Percentiles rank a stretch among this genome's conserved stretches.
Conservation (phyloP, 1,140 invertebrate species). For the Magallana angulata region DNA sequence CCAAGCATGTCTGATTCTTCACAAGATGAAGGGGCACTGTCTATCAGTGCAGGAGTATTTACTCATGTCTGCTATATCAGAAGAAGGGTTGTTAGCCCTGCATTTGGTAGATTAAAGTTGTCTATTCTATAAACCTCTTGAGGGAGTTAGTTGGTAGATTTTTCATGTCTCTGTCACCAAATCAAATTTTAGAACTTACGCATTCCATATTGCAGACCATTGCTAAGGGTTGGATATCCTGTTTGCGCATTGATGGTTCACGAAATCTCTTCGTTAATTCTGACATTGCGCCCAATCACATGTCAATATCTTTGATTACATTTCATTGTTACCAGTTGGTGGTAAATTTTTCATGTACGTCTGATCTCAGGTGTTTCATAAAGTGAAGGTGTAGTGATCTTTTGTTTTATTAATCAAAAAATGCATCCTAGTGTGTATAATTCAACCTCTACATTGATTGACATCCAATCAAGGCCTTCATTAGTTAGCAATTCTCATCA, state of each 20-base stretch:
- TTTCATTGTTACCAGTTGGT: conserved; percentile 9
- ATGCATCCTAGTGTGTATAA: conserved; percentile 25
- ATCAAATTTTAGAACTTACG: conserved; percentile 19
- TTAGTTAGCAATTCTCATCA: conserved; percentile 27
- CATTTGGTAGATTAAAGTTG: conserved; percentile 31
- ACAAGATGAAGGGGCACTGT: not conserved
- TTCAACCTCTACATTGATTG: conserved; percentile 16
- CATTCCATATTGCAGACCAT: conserved; percentile 4
- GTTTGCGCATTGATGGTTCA: not conserved
- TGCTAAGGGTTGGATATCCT: not conserved
- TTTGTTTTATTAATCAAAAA: conserved; percentile 35
- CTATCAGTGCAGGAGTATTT: not conserved
- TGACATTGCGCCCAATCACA: not conserved
- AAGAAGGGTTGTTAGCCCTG: not conserved
- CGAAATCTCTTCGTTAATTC: not conserved
- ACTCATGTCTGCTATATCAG: conserved; percentile 13
- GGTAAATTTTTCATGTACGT: conserved; percentile 18
- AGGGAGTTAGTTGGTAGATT: conserved; percentile 19
- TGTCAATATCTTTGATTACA: conserved; percentile 35
- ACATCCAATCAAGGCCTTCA: conserved; percentile 22
- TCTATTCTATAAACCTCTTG: conserved; percentile 24
- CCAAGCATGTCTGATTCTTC: not conserved
- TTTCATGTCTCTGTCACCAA: conserved; percentile 28
- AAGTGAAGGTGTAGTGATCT: conserved; percentile 3
- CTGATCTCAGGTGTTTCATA: conserved; percentile 26